Base-by-base conservation (phyloP, 1,140 invertebrate genomes). In the Drosophila parvula region DNA sequence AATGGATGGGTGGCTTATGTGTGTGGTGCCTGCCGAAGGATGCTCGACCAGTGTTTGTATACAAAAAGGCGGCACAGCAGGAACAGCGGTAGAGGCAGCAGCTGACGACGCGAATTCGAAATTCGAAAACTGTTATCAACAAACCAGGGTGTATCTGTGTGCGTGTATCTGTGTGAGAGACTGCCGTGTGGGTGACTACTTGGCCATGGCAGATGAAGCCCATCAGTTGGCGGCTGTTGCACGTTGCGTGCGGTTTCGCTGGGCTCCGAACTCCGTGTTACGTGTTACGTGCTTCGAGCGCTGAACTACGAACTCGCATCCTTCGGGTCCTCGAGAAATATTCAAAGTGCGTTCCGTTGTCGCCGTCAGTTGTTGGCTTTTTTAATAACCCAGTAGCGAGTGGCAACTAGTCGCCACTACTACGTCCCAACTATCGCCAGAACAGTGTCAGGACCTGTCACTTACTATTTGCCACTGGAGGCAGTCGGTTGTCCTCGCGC, bases 201-300 rank as follows among this genome's bases (percentile, higher is more conserved):
- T 77, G 73, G 53, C 59, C 38, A 43, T 68, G 70, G 69, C 75
- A 84, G 84, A 89, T 78, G 76, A 89, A 74, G 44, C 77, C 69
- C 78, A 78, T 88, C 84, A 88, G 84, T 88, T 84, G 80, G 78
- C 84, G 84, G 84, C 84, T 89, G 84, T 88, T 88, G 84, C 84
- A 89, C 84, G 84, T 88, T 59, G 84, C 84, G 84, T 88, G 84
- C 81, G 84, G 83, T 88, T 79, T 83, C 43, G 51, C 53, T 65
- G 45, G 44, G 32, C 43, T 60, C 48, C 71, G 28, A 63, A 56
- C 47, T 63, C 38, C 82, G 75, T 76, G 80, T 83, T 55, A 85
- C 84, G 83, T 83, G 84, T 83, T 55, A 85, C 84, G 83, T 83
- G 84, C 69, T 58, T 80, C 79, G 84, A 89, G 84, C 65, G 32